These are phyloP conservation scores for Drepana falcataria DNA, from an alignment of 2,888 invertebrate species.

Conservation along the genomic window DNA sequence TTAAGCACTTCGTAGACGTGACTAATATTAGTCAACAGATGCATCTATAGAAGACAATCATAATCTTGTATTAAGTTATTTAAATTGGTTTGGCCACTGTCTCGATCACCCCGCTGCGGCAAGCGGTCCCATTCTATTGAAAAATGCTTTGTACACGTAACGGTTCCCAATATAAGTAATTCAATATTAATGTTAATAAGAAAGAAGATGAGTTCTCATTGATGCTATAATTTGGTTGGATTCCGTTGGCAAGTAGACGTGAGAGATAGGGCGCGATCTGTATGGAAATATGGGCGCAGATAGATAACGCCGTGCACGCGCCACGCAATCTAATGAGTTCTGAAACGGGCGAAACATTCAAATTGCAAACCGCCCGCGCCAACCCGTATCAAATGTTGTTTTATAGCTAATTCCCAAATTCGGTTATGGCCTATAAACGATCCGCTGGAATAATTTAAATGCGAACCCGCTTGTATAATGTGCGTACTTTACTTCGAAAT, in stretches of 20 bases:
- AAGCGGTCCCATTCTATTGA: not conserved
- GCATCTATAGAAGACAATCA: no score
- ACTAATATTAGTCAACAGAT: no score
- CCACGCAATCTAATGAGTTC: constrained; percentile 69
- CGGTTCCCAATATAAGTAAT: not conserved
- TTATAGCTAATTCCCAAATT: constrained; percentile 80
- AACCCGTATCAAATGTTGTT: constrained; percentile 79
- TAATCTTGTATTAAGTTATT: constrained; percentile 6
- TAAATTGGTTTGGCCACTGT: not conserved
- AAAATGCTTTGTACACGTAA: not conserved
- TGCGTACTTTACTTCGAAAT: constrained; percentile 75
- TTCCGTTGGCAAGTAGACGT: not conserved
- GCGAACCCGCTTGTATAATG: constrained; percentile 76
- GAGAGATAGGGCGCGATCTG: not conserved
- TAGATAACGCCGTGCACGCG: constrained; percentile 63
- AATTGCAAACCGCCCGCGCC: constrained; percentile 75
- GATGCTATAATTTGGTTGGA: not conserved
- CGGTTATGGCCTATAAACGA: constrained; percentile 79
- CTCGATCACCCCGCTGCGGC: not conserved
- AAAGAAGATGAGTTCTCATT: not conserved
- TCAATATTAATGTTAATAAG: not conserved
- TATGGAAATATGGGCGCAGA: constrained; percentile 32
- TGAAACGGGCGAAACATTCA: constrained; percentile 72
- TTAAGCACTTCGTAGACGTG: no score
- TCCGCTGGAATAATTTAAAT: constrained; percentile 78